These are phyloP conservation scores for Cryptomyrus ogoouensis DNA, from an alignment of 2,113 vertebrate genomes.

Conservation along the genomic window DNA sequence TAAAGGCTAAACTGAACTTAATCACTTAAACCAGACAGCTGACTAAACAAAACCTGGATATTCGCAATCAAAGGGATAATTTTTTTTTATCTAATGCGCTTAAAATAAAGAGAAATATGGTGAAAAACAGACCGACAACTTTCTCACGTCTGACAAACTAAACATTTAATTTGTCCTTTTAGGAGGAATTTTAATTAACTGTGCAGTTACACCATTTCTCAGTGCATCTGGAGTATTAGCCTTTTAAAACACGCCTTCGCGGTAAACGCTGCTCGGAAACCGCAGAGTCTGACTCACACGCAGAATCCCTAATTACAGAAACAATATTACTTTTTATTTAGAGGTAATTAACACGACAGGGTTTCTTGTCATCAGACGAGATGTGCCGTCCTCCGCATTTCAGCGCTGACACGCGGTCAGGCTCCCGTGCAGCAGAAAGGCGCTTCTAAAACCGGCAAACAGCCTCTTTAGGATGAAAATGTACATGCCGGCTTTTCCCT, in stretches of 20 bases:
- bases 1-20: conserved; percentile 40
- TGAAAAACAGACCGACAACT: background rate
- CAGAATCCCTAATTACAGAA: background rate
- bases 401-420: background rate
- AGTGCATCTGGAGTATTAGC: background rate
- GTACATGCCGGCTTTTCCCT: background rate
- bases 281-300: background rate
- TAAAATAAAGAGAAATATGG: background rate
- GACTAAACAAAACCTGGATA: conserved; percentile 62
- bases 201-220: background rate
- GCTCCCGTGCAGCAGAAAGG: background rate
- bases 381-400: background rate
- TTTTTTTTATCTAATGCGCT: conserved; percentile 47
- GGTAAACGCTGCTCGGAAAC: background rate
- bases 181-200: background rate
- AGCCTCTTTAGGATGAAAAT: background rate
- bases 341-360: background rate
- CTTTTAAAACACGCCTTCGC: background rate
- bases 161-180: conserved; percentile 1
- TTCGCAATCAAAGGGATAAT: background rate
- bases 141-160: background rate
- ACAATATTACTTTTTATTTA: background rate
- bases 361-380: background rate
- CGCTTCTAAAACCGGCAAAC: background rate
- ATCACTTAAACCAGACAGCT: conserved; percentile 57